Percentiles rank a stretch among this genome's conserved stretches.
Conservation (phyloP, 2,888 invertebrate genomes). For the Thereva nobilitata region DNA sequence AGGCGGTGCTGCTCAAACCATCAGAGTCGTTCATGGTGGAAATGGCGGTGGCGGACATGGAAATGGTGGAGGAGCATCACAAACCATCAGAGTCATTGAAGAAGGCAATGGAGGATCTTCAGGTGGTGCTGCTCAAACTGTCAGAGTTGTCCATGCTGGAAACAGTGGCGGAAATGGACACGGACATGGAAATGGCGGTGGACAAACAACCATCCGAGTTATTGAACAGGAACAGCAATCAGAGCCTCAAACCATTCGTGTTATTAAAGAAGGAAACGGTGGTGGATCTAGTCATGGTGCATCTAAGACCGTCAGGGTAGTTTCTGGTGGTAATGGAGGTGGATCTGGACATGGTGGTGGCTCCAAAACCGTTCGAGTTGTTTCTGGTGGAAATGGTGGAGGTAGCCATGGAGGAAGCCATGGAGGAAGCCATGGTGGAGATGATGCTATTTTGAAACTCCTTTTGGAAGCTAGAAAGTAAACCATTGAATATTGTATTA, state of each 20-base stretch:
- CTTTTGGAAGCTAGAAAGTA: too few relatives aligned
- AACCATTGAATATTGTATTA: too few relatives aligned
- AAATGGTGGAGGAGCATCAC: background rate
- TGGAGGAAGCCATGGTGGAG: background rate
- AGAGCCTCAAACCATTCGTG: background rate
- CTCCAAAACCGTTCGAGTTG: background rate
- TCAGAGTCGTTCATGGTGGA: background rate
- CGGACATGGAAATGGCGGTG: too few relatives aligned
- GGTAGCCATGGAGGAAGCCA: background rate
- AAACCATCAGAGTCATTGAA: too few relatives aligned
- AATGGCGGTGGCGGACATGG: background rate
- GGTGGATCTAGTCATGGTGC: background rate
- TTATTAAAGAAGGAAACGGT: background rate
- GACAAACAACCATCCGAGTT: too few relatives aligned
- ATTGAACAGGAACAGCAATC: background rate
- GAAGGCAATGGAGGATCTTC: too few relatives aligned
- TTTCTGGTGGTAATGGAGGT: background rate
- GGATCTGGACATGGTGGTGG: background rate
- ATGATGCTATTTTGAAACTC: too few relatives aligned
- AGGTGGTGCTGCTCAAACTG: too few relatives aligned
- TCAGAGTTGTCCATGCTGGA: too few relatives aligned
- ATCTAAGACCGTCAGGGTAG: too few relatives aligned
- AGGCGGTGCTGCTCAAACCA: background rate
- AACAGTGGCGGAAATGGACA: too few relatives aligned
- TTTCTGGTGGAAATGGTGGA: background rate